Evolutionary conservation across 2,113 vertebrate species (phyloP).

Genomic region (Phodopus roborovskii): DNA sequence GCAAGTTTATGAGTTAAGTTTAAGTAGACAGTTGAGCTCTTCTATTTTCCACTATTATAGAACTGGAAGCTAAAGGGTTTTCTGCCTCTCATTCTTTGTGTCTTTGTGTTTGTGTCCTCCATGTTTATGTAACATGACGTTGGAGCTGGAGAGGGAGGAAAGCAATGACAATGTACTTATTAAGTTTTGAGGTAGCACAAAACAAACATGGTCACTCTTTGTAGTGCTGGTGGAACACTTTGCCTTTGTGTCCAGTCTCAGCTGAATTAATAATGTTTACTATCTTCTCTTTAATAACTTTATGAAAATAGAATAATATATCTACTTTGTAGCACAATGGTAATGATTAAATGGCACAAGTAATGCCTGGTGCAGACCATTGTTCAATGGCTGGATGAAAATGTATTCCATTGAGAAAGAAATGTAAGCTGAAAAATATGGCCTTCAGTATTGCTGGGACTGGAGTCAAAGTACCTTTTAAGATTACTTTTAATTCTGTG

Average conservation of each 20-base stretch:
- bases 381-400: conserved; percentile 32
- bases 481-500: conserved; percentile 45
- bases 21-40: neutral
- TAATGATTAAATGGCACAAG: conserved; percentile 18
- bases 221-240: neutral
- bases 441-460: neutral
- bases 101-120: neutral
- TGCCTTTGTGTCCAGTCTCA: neutral
- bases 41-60: neutral
- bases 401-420: neutral
- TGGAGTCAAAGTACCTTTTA: neutral
- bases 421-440: neutral
- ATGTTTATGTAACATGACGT: neutral
- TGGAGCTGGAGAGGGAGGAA: neutral
- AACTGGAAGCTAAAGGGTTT: neutral
- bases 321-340: neutral
- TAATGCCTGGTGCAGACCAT: neutral
- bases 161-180: neutral
- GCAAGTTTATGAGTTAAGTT: neutral
- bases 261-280: neutral
- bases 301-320: neutral
- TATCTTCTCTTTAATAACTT: conserved; percentile 12
- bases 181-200: neutral
- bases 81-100: too few species aligned
- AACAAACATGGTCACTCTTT: neutral